phyloP scores from a whole-genome alignment of 2,797 vertebrate species.

The Pipistrellus pygmaeus region DNA sequence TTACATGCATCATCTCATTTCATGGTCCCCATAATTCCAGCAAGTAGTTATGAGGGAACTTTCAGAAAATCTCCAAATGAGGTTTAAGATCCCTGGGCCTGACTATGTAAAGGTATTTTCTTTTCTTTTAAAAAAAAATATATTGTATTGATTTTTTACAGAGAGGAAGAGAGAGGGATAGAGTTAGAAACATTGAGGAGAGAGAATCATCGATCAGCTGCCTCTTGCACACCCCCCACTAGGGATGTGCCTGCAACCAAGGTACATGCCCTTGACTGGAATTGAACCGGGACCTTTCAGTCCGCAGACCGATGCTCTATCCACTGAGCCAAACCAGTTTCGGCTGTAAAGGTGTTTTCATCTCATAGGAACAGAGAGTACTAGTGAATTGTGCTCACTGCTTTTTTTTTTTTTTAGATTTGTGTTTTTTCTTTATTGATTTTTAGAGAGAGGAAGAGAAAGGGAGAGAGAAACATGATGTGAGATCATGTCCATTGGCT shows the following conservation, averaged over 20 bases:
- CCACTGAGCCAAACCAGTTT: no score
- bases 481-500: background rate
- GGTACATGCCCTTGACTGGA: no score
- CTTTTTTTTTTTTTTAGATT: conserved; percentile 12
- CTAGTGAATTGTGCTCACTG: conserved; percentile 1
- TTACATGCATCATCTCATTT: background rate
- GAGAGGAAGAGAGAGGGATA: no score
- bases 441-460: background rate
- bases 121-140: no score
- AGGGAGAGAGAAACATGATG: background rate
- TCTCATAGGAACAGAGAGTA: background rate
- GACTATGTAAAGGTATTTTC: conserved; percentile 13
- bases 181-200: no score
- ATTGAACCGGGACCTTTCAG: no score
- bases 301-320: no score
- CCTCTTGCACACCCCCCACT: no score
- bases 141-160: no score
- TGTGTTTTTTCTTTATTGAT: background rate
- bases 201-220: no score
- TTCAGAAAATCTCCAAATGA: conserved; percentile 23
- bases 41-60: background rate
- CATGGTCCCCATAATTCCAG: background rate
- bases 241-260: no score
- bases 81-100: background rate
- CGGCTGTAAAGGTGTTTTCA: conserved; percentile 3